These are phyloP conservation scores for Seira ritae DNA, from an alignment of 2,888 invertebrate genomes.

Conservation along the genomic window DNA sequence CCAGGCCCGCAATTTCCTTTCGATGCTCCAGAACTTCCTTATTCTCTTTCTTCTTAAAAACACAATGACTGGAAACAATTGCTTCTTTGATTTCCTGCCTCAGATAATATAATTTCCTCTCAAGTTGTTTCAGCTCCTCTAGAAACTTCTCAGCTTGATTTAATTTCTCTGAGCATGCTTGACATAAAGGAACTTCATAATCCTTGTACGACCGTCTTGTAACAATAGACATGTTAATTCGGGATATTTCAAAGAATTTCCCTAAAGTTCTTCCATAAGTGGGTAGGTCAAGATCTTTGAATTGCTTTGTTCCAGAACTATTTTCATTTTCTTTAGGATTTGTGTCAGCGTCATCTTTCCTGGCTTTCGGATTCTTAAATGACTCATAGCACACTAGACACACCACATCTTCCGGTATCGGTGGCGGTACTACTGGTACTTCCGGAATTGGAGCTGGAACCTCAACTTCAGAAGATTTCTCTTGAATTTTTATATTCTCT, in stretches of 20 bases:
- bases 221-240: slow-evolving; percentile 55
- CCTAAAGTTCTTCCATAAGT: slow-evolving; percentile 32
- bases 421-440: too few relatives aligned
- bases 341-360: background rate
- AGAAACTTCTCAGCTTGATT: slow-evolving; percentile 36
- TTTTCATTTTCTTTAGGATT: background rate
- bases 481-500: too few relatives aligned
- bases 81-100: slow-evolving; percentile 49
- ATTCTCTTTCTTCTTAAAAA: slow-evolving; percentile 43
- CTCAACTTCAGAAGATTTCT: too few relatives aligned
- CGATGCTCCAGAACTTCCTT: slow-evolving; percentile 30
- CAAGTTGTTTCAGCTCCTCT: slow-evolving; percentile 41
- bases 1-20: slow-evolving; percentile 23
- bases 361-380: slow-evolving; percentile 33
- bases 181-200: slow-evolving; percentile 40
- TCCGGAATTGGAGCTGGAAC: background rate
- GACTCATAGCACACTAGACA: slow-evolving; percentile 53
- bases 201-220: slow-evolving; percentile 47
- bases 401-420: slow-evolving; percentile 32
- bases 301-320: too few relatives aligned
- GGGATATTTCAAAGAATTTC: slow-evolving; percentile 50
- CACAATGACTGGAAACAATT: slow-evolving; percentile 36
- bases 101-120: slow-evolving; percentile 30
- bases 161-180: slow-evolving; percentile 29
- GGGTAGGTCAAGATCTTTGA: too few relatives aligned